Percentiles rank a stretch among this genome's conserved stretches.
Evolutionary conservation across 2,113 vertebrate genomes (phyloP).

Genomic region (Zingel zingel): DNA sequence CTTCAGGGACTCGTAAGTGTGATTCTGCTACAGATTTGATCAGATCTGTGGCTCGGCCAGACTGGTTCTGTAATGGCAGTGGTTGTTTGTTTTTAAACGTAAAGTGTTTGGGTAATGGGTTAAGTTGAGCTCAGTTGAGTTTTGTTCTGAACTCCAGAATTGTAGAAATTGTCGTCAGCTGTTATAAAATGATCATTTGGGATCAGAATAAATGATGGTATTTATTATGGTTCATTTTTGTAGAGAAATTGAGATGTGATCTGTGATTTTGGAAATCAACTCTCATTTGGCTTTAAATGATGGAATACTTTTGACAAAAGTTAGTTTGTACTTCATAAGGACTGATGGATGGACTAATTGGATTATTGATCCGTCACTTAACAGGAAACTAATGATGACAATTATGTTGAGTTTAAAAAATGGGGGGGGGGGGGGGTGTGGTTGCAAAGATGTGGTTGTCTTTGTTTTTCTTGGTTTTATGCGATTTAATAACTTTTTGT

Average conservation of each 20-base stretch:
- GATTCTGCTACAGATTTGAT: conserved; percentile 31
- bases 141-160: conserved; percentile 12
- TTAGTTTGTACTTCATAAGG: neutral
- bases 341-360: neutral
- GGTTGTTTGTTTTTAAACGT: neutral
- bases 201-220: neutral
- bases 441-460: neutral
- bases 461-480: neutral
- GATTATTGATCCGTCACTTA: neutral
- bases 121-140: neutral
- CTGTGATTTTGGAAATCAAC: neutral
- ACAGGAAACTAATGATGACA: neutral
- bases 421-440: too few relatives aligned
- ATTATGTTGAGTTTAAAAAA: neutral
- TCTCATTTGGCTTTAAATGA: neutral
- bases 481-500: neutral
- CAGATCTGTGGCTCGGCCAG: conserved; percentile 11
- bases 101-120: neutral
- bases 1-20: conserved; percentile 91
- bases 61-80: neutral
- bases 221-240: neutral
- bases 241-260: neutral
- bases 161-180: conserved; percentile 1
- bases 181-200: neutral
- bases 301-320: neutral